Base-by-base conservation (phyloP, 2,888 invertebrate species). In the Colletes collaris region DNA sequence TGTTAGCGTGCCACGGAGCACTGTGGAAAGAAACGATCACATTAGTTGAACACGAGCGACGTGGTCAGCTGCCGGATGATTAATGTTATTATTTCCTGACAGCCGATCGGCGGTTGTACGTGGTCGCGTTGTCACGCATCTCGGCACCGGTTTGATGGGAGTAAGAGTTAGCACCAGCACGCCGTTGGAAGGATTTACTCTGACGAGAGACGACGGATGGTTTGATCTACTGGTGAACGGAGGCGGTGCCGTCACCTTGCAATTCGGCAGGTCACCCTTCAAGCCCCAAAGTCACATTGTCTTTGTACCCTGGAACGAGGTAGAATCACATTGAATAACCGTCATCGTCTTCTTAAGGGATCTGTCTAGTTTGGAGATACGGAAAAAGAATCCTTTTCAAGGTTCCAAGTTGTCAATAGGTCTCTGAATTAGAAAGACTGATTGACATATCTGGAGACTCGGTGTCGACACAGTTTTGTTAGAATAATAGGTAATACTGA, bases 141-240 rank as follows among this genome's bases (percentile, higher is more conserved):
- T 98, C 92, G 98, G 98, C 63, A 97, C 97, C 90, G 98, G 99
- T 50, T 94, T 99, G 87, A 97, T 98, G 93, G 99, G 99, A 49
- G 99, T 99, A 8, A 95, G 99, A 84, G 99, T 99, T 4, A 97
- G 97, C 82, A 98, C 99, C 58, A 97, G 97, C 73, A 97, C 97
- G 4, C 97, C 98, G n/a, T 94, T 98, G 63, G 99, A 98, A 94
- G 99, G 99, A 13, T 99, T 98, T 93, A 99, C 99, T 0, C 93
- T 98, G 76, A 98, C 98, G 3, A 94, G 98, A 77, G 97, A 97
- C 86, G 98, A 98, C 89, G 98, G 98, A 65, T 98, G 97, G 97
- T 99, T 99, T 94, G 99, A 99, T 94, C 95, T 99, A 66, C 95
- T 99, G 91, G 99, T 99, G 16, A 99, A 99, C 93, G 99, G 99